Evolutionary conservation across 35 echinoderm and acorn worm species (phyloP).

Genomic region (Heliocidaris tuberculata): DNA sequence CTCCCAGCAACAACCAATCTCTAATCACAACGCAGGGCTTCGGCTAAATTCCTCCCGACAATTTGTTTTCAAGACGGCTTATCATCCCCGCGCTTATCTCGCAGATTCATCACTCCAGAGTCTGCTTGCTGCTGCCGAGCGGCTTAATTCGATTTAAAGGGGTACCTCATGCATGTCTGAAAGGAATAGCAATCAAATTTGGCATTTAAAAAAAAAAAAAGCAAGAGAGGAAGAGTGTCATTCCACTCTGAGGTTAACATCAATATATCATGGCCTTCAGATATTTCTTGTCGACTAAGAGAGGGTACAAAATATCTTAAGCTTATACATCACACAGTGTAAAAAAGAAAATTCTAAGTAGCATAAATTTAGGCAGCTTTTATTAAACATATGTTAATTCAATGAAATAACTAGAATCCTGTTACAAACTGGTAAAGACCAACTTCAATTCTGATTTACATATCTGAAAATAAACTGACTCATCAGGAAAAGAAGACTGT

Average conservation of each 20-base stretch:
- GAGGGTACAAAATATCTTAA: too few relatives aligned
- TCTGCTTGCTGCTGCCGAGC: not conserved
- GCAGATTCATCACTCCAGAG: slow-evolving; percentile 2
- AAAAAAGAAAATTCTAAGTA: too few relatives aligned
- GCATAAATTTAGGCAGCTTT: too few relatives aligned
- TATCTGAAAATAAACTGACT: too few relatives aligned
- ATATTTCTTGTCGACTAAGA: too few relatives aligned
- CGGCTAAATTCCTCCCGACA: slow-evolving; percentile 28
- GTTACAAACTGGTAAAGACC: too few relatives aligned
- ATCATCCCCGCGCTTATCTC: slow-evolving; percentile 23
- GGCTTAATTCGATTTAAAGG: slow-evolving; percentile 5
- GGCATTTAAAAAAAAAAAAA: not conserved
- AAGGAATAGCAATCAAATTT: not conserved
- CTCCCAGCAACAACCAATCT: slow-evolving; percentile 1
- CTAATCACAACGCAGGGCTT: slow-evolving; percentile 15
- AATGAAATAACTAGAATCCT: too few relatives aligned
- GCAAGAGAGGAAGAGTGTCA: not conserved
- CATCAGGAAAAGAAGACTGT: too few relatives aligned
- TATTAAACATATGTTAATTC: too few relatives aligned
- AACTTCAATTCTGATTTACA: too few relatives aligned
- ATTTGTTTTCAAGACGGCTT: slow-evolving; percentile 44
- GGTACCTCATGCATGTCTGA: not conserved
- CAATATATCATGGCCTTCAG: not conserved
- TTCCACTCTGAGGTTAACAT: not conserved
- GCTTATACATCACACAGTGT: too few relatives aligned